Base-by-base conservation (phyloP, 2,797 vertebrate species). In the Pangasius djambal region DNA sequence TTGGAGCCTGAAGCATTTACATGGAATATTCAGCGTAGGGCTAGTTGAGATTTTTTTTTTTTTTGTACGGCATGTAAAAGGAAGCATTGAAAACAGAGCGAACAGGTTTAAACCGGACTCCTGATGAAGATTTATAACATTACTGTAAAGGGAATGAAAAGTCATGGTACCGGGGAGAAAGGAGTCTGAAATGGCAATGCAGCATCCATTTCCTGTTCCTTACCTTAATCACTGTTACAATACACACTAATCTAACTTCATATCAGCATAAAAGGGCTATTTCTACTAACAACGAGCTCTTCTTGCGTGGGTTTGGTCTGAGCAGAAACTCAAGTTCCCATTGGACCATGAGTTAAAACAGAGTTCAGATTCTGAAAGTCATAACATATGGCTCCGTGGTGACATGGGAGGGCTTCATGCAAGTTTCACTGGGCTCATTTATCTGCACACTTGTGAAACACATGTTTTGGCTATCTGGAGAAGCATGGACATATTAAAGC, bases 401-500 rank as follows among this genome's bases (percentile, higher is more conserved):
- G 88, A 90, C 82, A 85, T 50, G 48, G 89, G 72, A 88, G 81
- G 72, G 31, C 48, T 86, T 50, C 44, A 72, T 40, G 65, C 67
- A 70, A 55, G 78, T 85, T 89, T 44, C 85, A 84, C 87, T 87
- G 84, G 61, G 70, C 65, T 75, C 55, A 31, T 87, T 77, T 83
- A 88, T 65, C 37, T 50, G 50, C 86, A 57, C 7, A 65, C 83
- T 83, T 77, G 87, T 86, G 83, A 75, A 88, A 84, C 85, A 88
- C 85, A 87, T 92, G 87, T 90, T 92, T 92, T 89, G 67, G 75
- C 88, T 87, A 87, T 88, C 59, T 89, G 72, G 77, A 89, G 85
- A 61, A 86, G 84, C 85, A 63, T 74, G 85, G 75, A 83, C 86
- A 86, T 88, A 86, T 87, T 75, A 61, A 87, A 89, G 79, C 88